Percentiles rank a stretch among this genome's conserved stretches.
These are phyloP conservation scores for Baronia brevicornis DNA, from an alignment of 2,888 invertebrate genomes.

Conservation along the genomic window DNA sequence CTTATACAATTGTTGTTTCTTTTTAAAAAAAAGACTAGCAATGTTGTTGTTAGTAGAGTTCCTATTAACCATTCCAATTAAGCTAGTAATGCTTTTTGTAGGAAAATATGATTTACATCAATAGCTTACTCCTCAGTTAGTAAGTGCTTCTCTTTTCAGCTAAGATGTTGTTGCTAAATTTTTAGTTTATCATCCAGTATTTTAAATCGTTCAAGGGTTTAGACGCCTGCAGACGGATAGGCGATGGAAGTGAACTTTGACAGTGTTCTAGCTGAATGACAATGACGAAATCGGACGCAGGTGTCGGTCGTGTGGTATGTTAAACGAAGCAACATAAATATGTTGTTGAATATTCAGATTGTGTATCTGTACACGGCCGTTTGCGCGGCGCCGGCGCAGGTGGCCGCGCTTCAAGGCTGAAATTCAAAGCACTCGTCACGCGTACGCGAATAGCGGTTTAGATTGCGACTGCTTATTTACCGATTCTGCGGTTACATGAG, in stretches of 20 bases:
- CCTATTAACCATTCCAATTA: no score
- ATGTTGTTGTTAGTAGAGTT: no score
- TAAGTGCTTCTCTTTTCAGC: no score
- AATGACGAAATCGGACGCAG: slow-evolving; percentile 53
- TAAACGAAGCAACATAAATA: slow-evolving; percentile 64
- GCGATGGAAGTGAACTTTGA: slow-evolving; percentile 21
- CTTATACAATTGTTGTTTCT: no score
- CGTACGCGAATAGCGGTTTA: slow-evolving; percentile 64
- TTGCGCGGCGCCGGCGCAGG: slow-evolving; percentile 79
- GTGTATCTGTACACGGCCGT: slow-evolving; percentile 71
- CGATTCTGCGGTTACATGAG: slow-evolving; percentile 29
- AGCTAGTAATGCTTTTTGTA: no score
- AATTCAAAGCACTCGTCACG: slow-evolving; percentile 75
- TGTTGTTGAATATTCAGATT: slow-evolving; percentile 73
- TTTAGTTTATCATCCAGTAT: slow-evolving; percentile 22
- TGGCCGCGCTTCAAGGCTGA: slow-evolving; percentile 76
- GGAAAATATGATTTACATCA: no score
- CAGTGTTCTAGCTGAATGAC: slow-evolving; percentile 27
- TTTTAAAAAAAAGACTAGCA: no score
- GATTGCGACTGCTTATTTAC: slow-evolving; percentile 45
- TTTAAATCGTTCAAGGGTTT: slow-evolving; percentile 16
- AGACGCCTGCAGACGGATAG: not conserved
- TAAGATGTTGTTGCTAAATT: no score
- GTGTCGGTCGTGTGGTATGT: slow-evolving; percentile 65
- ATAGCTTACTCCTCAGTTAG: no score